Evolutionary conservation across 2,797 vertebrate species (phyloP).

Genomic region (Fundulus diaphanus): DNA sequence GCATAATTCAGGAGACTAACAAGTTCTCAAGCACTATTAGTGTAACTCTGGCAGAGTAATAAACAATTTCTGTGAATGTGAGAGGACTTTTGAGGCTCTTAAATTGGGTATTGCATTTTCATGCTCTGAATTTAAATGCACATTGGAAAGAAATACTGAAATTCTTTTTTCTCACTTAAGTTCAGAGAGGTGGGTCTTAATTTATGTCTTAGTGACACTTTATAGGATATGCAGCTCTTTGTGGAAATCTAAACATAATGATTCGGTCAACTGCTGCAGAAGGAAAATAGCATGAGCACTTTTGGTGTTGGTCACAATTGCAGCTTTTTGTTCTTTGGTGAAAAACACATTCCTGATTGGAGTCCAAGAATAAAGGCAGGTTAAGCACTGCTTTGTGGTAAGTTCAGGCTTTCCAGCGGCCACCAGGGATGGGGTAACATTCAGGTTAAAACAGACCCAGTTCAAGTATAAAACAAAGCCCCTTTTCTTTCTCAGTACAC

Average conservation of each 20-base stretch:
- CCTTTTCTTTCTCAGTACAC: constrained; percentile 10
- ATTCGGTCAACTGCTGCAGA: constrained; percentile 57
- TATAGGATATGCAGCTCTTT: constrained; percentile 13
- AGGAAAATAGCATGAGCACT: constrained; percentile 68
- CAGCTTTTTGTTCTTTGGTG: constrained; percentile 67
- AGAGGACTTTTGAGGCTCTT: background rate
- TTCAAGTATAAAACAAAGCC: constrained; percentile 57
- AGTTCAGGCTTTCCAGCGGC: constrained; percentile 59
- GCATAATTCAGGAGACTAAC: constrained; percentile 10
- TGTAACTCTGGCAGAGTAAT: background rate
- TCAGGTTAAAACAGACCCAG: constrained; percentile 67
- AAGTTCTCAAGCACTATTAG: background rate
- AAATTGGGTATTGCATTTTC: constrained; percentile 1
- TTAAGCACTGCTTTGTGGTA: constrained; percentile 66
- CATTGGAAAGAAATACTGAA: background rate
- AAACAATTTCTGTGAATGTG: background rate
- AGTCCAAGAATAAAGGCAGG: constrained; percentile 62
- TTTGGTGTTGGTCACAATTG: constrained; percentile 73
- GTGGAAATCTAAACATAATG: constrained; percentile 16
- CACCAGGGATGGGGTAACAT: constrained; percentile 63
- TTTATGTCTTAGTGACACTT: constrained; percentile 22
- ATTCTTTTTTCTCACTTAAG: background rate
- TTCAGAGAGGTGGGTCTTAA: constrained; percentile 2
- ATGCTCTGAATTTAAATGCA: background rate
- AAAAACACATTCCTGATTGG: constrained; percentile 75